Percentiles rank a stretch among this genome's conserved stretches.
Evolutionary conservation across 2,797 vertebrate genomes (phyloP).

Genomic region (Trematomus bernacchii): DNA sequence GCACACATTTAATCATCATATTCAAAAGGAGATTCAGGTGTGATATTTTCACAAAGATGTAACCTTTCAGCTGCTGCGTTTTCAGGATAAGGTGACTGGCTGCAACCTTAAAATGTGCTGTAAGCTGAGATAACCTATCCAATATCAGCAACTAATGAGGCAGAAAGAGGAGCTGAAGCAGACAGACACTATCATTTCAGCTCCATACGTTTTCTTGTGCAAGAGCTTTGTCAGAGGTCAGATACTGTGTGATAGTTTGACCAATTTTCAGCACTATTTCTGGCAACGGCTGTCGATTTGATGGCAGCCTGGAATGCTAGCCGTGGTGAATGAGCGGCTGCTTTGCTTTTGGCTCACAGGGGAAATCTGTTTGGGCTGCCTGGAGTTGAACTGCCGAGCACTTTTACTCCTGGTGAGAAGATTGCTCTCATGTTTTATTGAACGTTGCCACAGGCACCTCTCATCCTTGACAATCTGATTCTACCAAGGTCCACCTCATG

Average conservation of each 20-base stretch:
- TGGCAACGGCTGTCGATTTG: slow-evolving; percentile 70
- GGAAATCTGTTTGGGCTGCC: slow-evolving; percentile 82
- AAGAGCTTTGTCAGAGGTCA: slow-evolving; percentile 81
- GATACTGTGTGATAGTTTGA: slow-evolving; percentile 74
- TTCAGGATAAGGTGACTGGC: slow-evolving; percentile 60
- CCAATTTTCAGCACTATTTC: slow-evolving; percentile 79
- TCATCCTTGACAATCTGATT: slow-evolving; percentile 82
- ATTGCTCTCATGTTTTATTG: slow-evolving; percentile 86
- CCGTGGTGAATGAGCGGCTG: slow-evolving; percentile 71
- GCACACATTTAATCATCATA: slow-evolving; percentile 59
- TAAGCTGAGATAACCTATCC: slow-evolving; percentile 77
- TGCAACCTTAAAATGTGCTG: slow-evolving; percentile 64
- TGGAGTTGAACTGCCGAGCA: slow-evolving; percentile 68
- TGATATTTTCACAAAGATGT: slow-evolving; percentile 51
- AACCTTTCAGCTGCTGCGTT: slow-evolving; percentile 61
- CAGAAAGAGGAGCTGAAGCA: slow-evolving; percentile 72
- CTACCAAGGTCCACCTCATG: slow-evolving; percentile 73
- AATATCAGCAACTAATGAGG: slow-evolving; percentile 79
- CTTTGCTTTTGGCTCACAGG: slow-evolving; percentile 73
- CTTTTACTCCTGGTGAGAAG: slow-evolving; percentile 79
- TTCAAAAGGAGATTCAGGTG: slow-evolving; percentile 49
- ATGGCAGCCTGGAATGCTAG: slow-evolving; percentile 67
- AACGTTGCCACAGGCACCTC: slow-evolving; percentile 75
- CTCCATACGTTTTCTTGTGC: slow-evolving; percentile 65
- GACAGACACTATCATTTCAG: slow-evolving; percentile 74